These are phyloP conservation scores for Colossoma macropomum DNA, from an alignment of 2,113 vertebrate species.

Conservation along the genomic window DNA sequence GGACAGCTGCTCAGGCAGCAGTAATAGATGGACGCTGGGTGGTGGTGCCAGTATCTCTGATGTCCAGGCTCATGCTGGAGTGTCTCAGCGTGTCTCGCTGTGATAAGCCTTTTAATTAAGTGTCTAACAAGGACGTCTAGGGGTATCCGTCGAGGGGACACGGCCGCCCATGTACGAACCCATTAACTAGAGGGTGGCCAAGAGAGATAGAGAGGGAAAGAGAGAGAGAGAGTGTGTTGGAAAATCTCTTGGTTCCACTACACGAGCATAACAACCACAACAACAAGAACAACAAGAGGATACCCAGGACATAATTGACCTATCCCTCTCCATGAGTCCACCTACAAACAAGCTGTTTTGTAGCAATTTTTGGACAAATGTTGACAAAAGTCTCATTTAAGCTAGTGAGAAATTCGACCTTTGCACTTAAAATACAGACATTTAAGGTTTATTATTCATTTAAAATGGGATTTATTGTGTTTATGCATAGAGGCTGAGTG, in stretches of 20 bases:
- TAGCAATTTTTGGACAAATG: too few relatives aligned
- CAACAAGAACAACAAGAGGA: slow-evolving; percentile 1
- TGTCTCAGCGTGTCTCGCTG: slow-evolving; percentile 61
- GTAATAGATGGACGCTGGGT: slow-evolving; percentile 55
- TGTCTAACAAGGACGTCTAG: slow-evolving; percentile 62
- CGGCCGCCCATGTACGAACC: slow-evolving; percentile 52
- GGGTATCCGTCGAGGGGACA: slow-evolving; percentile 51
- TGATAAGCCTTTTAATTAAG: slow-evolving; percentile 72
- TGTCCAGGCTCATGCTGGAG: slow-evolving; percentile 61
- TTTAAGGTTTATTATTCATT: too few relatives aligned
- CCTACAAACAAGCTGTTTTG: too few relatives aligned
- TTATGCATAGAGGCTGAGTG: too few relatives aligned
- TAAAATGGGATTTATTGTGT: too few relatives aligned
- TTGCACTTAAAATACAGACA: too few relatives aligned
- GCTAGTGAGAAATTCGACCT: too few relatives aligned
- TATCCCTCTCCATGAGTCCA: too few relatives aligned
- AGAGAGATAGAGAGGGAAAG: slow-evolving; percentile 10
- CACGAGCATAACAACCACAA: slow-evolving; percentile 10
- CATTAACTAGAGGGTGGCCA: slow-evolving; percentile 47
- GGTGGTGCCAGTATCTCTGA: slow-evolving; percentile 59
- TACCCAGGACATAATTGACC: slow-evolving; percentile 1
- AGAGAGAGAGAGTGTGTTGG: background rate
- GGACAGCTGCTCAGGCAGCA: slow-evolving; percentile 49
- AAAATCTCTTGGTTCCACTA: background rate
- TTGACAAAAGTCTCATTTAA: too few relatives aligned